Evolutionary conservation across 92 coral and sea anemone genomes (phyloP).

Genomic region (Diadumene lineata): DNA sequence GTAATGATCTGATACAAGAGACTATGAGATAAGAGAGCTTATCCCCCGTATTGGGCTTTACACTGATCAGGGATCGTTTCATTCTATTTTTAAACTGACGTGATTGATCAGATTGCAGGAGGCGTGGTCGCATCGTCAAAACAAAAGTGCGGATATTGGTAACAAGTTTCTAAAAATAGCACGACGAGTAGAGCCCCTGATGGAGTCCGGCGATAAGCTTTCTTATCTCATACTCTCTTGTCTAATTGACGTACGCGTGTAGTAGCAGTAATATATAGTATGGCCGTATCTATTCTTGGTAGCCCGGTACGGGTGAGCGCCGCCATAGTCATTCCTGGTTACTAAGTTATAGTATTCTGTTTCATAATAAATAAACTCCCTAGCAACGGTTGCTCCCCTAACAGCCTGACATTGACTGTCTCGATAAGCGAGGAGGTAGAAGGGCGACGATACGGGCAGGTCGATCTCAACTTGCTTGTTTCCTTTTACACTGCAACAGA

Average conservation of each 20-base stretch:
- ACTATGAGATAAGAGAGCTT: too few species aligned
- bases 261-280: conserved; percentile 60
- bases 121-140: too few species aligned
- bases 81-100: too few species aligned
- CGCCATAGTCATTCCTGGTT: conserved; percentile 44
- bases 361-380: conserved; percentile 64
- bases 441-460: conserved; percentile 60
- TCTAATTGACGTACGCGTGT: conserved; percentile 45
- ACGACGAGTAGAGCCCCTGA: too few species aligned
- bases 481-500: conserved; percentile 63
- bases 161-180: too few species aligned
- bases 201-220: too few species aligned
- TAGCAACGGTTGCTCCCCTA: conserved; percentile 48
- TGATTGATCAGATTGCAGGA: too few species aligned
- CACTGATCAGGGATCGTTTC: too few species aligned
- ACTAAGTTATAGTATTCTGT: conserved; percentile 37
- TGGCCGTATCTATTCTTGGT: conserved; percentile 36
- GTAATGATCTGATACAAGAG: neutral
- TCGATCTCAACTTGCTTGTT: conserved; percentile 29
- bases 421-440: conserved; percentile 56
- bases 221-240: too few species aligned
- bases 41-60: too few species aligned
- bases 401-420: conserved; percentile 49
- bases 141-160: too few species aligned
- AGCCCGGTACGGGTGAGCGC: conserved; percentile 49